Evolutionary conservation across 2,888 invertebrate genomes (phyloP).

Genomic region (Drosophila tanythrix): DNA sequence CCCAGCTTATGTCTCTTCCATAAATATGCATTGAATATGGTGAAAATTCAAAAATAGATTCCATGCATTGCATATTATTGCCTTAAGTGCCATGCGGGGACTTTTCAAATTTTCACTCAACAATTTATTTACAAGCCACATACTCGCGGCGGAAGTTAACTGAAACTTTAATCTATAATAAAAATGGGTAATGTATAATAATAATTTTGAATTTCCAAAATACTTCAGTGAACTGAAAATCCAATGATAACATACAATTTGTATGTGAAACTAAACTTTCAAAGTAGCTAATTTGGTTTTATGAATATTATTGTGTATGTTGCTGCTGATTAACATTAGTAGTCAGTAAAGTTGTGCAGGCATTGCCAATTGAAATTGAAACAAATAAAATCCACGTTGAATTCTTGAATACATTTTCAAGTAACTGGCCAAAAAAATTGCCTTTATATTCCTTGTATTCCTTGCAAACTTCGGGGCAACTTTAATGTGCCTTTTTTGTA

Average conservation of each 20-base stretch:
- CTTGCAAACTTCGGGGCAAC: background rate
- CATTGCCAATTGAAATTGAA: background rate
- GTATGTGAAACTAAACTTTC: background rate
- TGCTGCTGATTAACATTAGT: background rate
- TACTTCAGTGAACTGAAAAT: background rate
- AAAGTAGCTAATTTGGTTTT: background rate
- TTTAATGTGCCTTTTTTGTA: constrained; percentile 7
- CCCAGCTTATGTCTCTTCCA: background rate
- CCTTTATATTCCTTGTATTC: background rate
- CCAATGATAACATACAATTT: background rate
- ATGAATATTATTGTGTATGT: background rate
- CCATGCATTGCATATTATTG: constrained; percentile 55
- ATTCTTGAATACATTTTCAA: background rate
- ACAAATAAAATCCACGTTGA: background rate
- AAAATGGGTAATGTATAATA: background rate
- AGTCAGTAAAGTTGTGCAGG: background rate
- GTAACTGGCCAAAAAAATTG: background rate
- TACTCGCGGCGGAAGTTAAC: constrained; percentile 19
- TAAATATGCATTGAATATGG: constrained; percentile 47
- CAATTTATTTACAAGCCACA: constrained; percentile 14
- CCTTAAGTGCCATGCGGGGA: constrained; percentile 26
- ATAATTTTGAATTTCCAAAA: constrained; percentile 5
- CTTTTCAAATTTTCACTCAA: constrained; percentile 12
- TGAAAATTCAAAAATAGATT: constrained; percentile 62
- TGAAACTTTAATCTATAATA: constrained; percentile 8